Evolutionary conservation across 2,113 vertebrate genomes (phyloP).

Genomic region (Cromileptes altivelis): DNA sequence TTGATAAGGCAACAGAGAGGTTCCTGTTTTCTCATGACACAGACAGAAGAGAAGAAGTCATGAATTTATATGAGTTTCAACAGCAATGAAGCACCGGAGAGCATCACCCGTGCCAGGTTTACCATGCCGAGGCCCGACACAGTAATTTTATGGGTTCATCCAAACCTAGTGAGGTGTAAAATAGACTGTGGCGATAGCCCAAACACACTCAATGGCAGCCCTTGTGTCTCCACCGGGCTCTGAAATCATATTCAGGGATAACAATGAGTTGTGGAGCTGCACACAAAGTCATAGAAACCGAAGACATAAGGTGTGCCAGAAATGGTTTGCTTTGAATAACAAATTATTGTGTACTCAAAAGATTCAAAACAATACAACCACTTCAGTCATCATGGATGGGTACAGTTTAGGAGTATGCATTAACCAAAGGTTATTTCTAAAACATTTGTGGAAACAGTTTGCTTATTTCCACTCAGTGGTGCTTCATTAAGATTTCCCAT

Average conservation of each 20-base stretch:
- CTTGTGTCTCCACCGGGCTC: conserved; percentile 68
- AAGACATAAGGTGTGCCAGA: conserved; percentile 10
- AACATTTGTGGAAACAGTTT: neutral
- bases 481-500: neutral
- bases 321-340: conserved; percentile 42
- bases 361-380: conserved; percentile 8
- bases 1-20: conserved; percentile 48
- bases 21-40: conserved; percentile 61
- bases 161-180: conserved; percentile 83
- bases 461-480: neutral
- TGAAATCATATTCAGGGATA: conserved; percentile 71
- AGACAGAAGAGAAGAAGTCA: conserved; percentile 70
- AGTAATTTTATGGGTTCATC: conserved; percentile 79
- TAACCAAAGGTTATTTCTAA: neutral
- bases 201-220: conserved; percentile 64
- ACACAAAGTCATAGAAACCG: conserved; percentile 40
- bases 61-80: conserved; percentile 81
- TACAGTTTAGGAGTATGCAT: neutral
- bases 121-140: conserved; percentile 60
- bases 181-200: conserved; percentile 78
- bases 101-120: conserved; percentile 62
- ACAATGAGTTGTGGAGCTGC: conserved; percentile 56
- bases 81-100: conserved; percentile 51
- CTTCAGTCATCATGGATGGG: conserved; percentile 5
- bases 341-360: conserved; percentile 41